Percentiles rank a stretch among this genome's conserved stretches.
phyloP scores from a whole-genome alignment of 2,888 invertebrate genomes.

The Apoderus coryli region DNA sequence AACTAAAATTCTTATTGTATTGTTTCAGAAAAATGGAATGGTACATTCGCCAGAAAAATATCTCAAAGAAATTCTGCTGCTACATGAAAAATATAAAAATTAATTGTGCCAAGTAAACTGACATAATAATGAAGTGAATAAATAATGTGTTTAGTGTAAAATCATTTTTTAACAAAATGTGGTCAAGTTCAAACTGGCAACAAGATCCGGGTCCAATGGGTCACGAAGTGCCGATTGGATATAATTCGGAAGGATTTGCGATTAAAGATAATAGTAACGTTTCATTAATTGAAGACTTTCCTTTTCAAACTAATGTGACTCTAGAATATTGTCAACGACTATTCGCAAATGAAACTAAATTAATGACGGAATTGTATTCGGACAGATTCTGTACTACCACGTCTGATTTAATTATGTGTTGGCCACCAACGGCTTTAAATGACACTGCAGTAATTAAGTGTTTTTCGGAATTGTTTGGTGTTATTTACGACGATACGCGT shows the following conservation, averaged over 20 bases:
- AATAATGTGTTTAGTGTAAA: too few relatives aligned
- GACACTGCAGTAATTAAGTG: constrained; percentile 58
- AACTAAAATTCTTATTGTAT: too few relatives aligned
- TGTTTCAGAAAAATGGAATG: too few relatives aligned
- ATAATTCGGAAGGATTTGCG: not conserved
- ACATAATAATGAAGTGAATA: too few relatives aligned
- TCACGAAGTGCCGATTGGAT: too few relatives aligned
- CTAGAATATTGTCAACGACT: constrained; percentile 19
- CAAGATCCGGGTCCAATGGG: constrained; percentile 14
- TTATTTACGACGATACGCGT: constrained; percentile 71
- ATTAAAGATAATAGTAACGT: constrained; percentile 15
- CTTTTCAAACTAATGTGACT: constrained; percentile 18
- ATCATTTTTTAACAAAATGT: too few relatives aligned
- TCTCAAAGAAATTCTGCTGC: too few relatives aligned
- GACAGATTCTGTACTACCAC: constrained; percentile 44
- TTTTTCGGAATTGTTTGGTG: constrained; percentile 62
- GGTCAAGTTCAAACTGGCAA: constrained; percentile 14
- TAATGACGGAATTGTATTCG: constrained; percentile 17
- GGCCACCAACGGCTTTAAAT: constrained; percentile 64
- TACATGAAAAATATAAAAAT: too few relatives aligned
- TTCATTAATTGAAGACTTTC: constrained; percentile 15
- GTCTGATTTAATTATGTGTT: constrained; percentile 68
- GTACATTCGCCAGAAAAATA: too few relatives aligned
- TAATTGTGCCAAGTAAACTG: too few relatives aligned
- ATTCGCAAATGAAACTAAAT: constrained; percentile 19